Conservation (phyloP, 1,140 invertebrate genomes). For the Oryzaephilus surinamensis region DNA sequence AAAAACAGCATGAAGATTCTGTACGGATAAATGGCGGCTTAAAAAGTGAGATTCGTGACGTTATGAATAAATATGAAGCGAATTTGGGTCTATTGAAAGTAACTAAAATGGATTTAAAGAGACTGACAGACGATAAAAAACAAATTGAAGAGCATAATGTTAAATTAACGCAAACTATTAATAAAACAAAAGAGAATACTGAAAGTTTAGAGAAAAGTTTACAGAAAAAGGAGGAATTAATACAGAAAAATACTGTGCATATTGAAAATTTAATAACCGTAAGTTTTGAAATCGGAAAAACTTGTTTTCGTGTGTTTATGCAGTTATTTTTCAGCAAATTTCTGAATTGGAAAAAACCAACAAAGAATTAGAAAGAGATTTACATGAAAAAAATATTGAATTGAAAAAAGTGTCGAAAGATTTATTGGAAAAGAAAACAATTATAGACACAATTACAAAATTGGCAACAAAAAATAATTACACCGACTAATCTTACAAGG, state of each 20-base stretch:
- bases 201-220: conserved; percentile 19
- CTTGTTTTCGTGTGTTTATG: conserved; percentile 13
- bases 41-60: conserved; percentile 17
- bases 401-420: conserved; percentile 16
- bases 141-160: conserved; percentile 17
- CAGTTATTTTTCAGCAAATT: conserved; percentile 20
- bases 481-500: too few species aligned
- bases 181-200: conserved; percentile 21
- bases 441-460: conserved; percentile 28
- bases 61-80: conserved; percentile 10
- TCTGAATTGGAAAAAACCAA: conserved; percentile 18
- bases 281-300: conserved; percentile 14
- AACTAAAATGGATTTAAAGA: neutral
- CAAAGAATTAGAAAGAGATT: conserved; percentile 16
- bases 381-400: conserved; percentile 13
- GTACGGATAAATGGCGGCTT: conserved; percentile 12
- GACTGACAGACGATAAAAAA: conserved; percentile 8
- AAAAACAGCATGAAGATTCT: conserved; percentile 39
- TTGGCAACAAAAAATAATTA: too few species aligned
- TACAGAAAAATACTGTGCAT: too few species aligned
- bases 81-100: conserved; percentile 18
- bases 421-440: conserved; percentile 14
- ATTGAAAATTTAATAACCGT: too few species aligned
- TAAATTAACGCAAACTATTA: conserved; percentile 15
- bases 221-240: conserved; percentile 21